Evolutionary conservation across 1,140 invertebrate genomes (phyloP).

Genomic region (Cyclina sinensis): DNA sequence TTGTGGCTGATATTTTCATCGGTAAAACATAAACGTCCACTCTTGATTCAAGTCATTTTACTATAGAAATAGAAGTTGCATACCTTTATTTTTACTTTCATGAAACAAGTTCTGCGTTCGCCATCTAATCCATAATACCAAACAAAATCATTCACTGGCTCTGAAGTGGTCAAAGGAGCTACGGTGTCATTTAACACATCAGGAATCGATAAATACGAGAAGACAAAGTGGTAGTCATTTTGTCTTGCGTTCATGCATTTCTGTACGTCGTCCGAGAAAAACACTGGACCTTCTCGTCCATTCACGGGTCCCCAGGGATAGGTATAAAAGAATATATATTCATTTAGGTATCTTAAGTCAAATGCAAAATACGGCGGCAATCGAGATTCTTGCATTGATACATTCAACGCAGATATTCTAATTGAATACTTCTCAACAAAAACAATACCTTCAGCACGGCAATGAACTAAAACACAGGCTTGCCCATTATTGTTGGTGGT

Average conservation of each 20-base stretch:
- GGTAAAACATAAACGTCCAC: too few relatives aligned
- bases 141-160: not conserved
- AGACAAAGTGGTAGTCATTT: conserved; percentile 16
- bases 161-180: not conserved
- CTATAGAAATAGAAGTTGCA: too few relatives aligned
- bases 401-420: conserved; percentile 2
- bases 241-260: not conserved
- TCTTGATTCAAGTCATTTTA: too few relatives aligned
- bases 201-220: conserved; percentile 28
- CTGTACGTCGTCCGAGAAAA: not conserved
- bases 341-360: not conserved
- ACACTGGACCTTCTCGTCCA: conserved; percentile 13
- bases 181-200: not conserved
- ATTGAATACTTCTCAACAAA: conserved; percentile 46
- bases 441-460: not conserved
- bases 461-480: conserved; percentile 12
- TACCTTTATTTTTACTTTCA: conserved; percentile 37
- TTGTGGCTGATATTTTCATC: too few relatives aligned
- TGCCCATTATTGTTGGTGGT: not conserved
- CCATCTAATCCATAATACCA: conserved; percentile 24
- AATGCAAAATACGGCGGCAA: not conserved
- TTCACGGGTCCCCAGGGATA: conserved; percentile 3
- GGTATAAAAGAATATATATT: not conserved
- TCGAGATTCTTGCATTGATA: not conserved
- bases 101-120: conserved; percentile 4